These are phyloP conservation scores for Microchirus variegatus DNA, from an alignment of 2,797 vertebrate genomes.

Conservation along the genomic window DNA sequence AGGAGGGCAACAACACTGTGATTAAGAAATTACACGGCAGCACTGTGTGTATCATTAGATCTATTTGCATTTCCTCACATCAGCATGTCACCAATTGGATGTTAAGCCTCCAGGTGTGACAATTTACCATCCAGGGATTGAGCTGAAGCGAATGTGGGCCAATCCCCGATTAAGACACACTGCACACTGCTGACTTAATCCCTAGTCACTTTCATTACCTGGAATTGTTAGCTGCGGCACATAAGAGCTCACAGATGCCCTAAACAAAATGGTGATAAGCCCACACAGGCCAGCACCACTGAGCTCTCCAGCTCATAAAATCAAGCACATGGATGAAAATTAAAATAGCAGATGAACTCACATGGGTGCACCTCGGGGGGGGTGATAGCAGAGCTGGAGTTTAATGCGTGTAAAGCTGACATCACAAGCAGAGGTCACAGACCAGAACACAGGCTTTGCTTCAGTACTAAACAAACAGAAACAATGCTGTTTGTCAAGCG, in stretches of 20 bases:
- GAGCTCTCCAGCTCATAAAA: constrained; percentile 33
- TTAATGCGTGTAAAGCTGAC: too few species aligned
- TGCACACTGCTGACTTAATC: constrained; percentile 60
- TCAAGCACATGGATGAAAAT: constrained; percentile 25
- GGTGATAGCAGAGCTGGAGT: not conserved
- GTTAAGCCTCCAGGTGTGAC: constrained; percentile 61
- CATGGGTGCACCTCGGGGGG: not conserved
- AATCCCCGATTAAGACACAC: constrained; percentile 75
- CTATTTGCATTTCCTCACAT: constrained; percentile 23
- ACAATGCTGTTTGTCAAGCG: too few species aligned
- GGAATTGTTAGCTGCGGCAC: constrained; percentile 27
- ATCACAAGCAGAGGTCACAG: too few species aligned
- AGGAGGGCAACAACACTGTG: constrained; percentile 11
- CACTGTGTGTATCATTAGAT: constrained; percentile 26
- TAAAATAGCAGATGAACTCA: constrained; percentile 34
- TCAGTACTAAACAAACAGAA: too few species aligned
- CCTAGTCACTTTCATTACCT: constrained; percentile 74
- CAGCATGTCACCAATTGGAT: constrained; percentile 12
- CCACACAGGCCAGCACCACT: not conserved
- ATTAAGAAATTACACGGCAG: constrained; percentile 23
- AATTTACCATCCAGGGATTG: constrained; percentile 50
- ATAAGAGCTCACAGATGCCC: constrained; percentile 14
- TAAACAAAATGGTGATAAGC: constrained; percentile 41
- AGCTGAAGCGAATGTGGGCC: constrained; percentile 64
- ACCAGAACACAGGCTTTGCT: too few species aligned